Percentiles rank a stretch among this genome's conserved stretches.
Evolutionary conservation across 1,140 invertebrate genomes (phyloP).

Genomic region (Cherax destructor): DNA sequence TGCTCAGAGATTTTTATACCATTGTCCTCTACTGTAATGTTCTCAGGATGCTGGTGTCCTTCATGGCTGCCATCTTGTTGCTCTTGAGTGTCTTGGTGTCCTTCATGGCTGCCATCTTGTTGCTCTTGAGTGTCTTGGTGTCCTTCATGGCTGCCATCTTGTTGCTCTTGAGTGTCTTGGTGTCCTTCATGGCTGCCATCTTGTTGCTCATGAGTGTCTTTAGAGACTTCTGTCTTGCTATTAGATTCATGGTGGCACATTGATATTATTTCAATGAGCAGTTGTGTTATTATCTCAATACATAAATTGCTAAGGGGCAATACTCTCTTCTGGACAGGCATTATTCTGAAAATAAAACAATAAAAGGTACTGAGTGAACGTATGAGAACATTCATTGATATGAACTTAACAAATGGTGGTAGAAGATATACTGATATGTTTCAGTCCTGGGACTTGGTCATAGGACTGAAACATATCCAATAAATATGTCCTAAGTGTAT

Average conservation of each 20-base stretch:
- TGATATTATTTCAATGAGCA: conserved; percentile 13
- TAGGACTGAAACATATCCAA: no score
- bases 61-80: neutral
- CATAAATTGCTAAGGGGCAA: conserved; percentile 25
- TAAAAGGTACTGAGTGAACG: neutral
- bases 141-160: neutral
- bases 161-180: neutral
- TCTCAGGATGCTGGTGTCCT: neutral
- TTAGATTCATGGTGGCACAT: neutral
- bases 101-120: neutral
- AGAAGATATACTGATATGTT: no score
- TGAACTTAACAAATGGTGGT: no score
- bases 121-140: neutral
- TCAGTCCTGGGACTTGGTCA: no score
- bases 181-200: neutral
- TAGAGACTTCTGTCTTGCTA: neutral
- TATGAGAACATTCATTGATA: no score
- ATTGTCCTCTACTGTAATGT: neutral
- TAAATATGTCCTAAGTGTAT: no score
- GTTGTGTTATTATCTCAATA: conserved; percentile 24
- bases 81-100: neutral
- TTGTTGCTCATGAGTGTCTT: neutral
- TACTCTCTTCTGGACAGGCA: conserved; percentile 28
- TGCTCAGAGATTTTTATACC: neutral
- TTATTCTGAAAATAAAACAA: conserved; percentile 1